Conservation (phyloP, 1,140 invertebrate genomes). For the Phymorhynchus buccinoides region DNA sequence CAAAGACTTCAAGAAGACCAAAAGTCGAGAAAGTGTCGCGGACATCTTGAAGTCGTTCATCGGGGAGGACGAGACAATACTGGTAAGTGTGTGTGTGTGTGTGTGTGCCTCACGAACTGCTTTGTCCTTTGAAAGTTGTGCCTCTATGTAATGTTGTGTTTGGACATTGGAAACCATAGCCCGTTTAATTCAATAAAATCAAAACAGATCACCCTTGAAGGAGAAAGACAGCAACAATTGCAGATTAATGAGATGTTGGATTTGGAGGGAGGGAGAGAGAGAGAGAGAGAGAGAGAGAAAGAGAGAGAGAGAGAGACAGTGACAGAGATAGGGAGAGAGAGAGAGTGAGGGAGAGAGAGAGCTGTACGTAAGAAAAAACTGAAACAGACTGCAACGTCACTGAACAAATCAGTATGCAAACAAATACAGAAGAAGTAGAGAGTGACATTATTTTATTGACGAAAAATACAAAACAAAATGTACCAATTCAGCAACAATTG, state of each 20-base stretch:
- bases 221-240: background rate
- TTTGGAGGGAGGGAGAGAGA: slow-evolving; percentile 19
- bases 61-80: slow-evolving; percentile 82
- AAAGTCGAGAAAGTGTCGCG: slow-evolving; percentile 86
- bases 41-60: slow-evolving; percentile 89
- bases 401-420: too few relatives aligned
- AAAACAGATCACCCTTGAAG: background rate
- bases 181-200: too few relatives aligned
- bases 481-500: too few relatives aligned
- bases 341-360: too few relatives aligned
- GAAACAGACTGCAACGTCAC: too few relatives aligned
- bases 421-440: too few relatives aligned
- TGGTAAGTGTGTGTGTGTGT: slow-evolving; percentile 82
- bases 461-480: too few relatives aligned
- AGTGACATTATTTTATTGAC: too few relatives aligned
- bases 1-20: slow-evolving; percentile 98
- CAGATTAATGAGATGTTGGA: background rate
- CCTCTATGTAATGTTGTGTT: background rate
- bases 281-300: background rate
- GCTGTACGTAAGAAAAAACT: too few relatives aligned
- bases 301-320: background rate
- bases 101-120: too few relatives aligned
- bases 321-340: too few relatives aligned
- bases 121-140: slow-evolving; percentile 67
- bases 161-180: too few relatives aligned